Conservation (phyloP, 2,888 invertebrate genomes). For the Coecobrya sp. region DNA sequence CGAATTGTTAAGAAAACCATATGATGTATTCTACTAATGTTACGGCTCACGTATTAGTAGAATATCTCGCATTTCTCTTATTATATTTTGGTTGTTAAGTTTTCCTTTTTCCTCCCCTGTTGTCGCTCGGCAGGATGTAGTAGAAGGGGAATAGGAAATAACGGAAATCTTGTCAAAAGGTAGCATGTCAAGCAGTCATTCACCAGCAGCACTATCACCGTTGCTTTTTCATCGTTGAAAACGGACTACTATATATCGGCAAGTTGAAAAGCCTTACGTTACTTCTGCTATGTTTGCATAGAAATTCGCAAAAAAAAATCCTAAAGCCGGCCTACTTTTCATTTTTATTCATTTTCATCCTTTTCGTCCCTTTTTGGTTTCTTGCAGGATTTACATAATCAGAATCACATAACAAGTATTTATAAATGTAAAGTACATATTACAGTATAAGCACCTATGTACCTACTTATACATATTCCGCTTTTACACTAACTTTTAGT, state of each 20-base stretch:
- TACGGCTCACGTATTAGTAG: neutral
- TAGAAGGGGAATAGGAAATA: conserved; percentile 42
- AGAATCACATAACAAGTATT: neutral
- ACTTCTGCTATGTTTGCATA: neutral
- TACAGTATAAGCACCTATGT: neutral
- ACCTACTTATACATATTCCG: too few relatives aligned
- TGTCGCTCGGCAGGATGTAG: conserved; percentile 51
- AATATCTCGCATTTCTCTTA: neutral
- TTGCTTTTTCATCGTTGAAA: neutral
- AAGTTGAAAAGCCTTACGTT: neutral
- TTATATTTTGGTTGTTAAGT: neutral
- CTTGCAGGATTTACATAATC: neutral
- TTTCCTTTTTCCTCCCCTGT: conserved; percentile 33
- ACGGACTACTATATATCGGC: neutral
- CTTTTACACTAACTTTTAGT: neutral
- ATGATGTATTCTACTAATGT: neutral
- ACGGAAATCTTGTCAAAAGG: conserved; percentile 75
- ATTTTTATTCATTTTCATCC: neutral
- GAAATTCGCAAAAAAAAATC: neutral
- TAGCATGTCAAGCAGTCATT: conserved; percentile 69
- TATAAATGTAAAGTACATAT: neutral
- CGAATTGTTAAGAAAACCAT: neutral
- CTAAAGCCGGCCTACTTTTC: neutral
- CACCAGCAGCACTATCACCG: conserved; percentile 4
- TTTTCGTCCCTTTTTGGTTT: neutral